phyloP scores from a whole-genome alignment of 2,797 vertebrate genomes.

The Lacerta viridis region DNA sequence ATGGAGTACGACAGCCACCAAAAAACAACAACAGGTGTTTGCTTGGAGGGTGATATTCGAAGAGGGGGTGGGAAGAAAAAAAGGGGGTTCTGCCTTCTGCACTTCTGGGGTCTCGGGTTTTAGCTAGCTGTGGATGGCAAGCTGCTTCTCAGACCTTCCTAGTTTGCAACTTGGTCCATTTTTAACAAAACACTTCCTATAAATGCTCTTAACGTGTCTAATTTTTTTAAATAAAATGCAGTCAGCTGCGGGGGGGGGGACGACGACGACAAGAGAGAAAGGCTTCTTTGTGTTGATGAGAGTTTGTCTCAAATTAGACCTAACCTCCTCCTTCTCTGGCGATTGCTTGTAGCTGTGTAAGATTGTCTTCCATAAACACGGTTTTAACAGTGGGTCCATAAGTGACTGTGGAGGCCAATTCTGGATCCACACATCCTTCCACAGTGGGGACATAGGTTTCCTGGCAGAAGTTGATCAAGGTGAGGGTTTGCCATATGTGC shows the following conservation, averaged over 20 bases:
- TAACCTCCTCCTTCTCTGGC: no score
- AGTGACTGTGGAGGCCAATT: no score
- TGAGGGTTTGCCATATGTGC: no score
- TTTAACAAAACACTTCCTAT: constrained; percentile 76
- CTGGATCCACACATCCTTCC: no score
- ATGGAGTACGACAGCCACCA: constrained; percentile 85
- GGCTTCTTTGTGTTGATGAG: no score
- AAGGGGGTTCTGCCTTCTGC: constrained; percentile 33
- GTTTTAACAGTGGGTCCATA: no score
- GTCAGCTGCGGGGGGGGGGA: constrained; percentile 70
- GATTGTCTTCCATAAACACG: no score
- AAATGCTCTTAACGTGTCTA: constrained; percentile 91
- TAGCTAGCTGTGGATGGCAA: constrained; percentile 50
- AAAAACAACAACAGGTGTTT: constrained; percentile 83
- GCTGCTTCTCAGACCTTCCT: constrained; percentile 67
- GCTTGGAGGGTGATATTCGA: constrained; percentile 86
- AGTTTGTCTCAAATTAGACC: no score
- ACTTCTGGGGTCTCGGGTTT: constrained; percentile 33
- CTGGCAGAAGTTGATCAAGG: rapidly evolving
- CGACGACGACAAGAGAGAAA: no score
- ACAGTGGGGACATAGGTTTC: no score
- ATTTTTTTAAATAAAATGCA: constrained; percentile 89
- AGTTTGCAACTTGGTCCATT: constrained; percentile 84
- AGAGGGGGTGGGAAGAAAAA: constrained; percentile 63
- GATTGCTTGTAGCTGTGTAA: no score